phyloP scores from a whole-genome alignment of 2,888 invertebrate genomes.

The Dicyrtoma fusca region DNA sequence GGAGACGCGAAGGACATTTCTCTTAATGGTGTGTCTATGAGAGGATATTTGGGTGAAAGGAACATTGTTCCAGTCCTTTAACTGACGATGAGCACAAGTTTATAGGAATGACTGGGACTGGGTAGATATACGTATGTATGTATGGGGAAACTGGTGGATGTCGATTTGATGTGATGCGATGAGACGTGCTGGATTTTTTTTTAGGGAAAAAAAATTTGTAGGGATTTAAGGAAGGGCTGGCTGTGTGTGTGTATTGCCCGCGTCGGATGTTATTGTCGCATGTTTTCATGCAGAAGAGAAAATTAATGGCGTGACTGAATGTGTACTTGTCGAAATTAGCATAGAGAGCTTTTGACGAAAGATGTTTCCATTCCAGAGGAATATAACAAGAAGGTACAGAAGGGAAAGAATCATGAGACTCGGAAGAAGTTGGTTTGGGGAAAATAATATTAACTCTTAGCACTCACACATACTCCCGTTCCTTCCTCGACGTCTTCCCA shows the following conservation, averaged over 20 bases:
- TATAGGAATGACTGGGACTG: no score
- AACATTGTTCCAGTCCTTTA: no score
- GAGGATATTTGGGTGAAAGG: no score
- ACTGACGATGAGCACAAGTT: no score
- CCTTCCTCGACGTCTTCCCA: no score
- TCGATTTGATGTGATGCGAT: neutral
- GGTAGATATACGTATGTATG: no score
- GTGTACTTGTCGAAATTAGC: slow-evolving; percentile 34
- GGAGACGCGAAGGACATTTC: no score
- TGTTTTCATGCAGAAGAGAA: slow-evolving; percentile 20
- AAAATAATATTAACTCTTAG: slow-evolving; percentile 35
- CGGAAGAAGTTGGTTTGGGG: slow-evolving; percentile 30
- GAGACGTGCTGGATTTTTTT: neutral
- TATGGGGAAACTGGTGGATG: no score
- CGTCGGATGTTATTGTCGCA: slow-evolving; percentile 24
- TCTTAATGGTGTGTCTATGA: no score
- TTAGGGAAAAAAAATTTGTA: neutral
- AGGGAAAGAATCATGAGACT: slow-evolving; percentile 15
- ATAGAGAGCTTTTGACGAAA: slow-evolving; percentile 35
- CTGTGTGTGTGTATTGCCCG: neutral
- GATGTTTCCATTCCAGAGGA: slow-evolving; percentile 23
- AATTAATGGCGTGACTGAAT: slow-evolving; percentile 20
- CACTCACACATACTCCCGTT: slow-evolving; percentile 1
- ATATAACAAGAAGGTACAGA: neutral
- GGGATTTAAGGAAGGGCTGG: neutral